Evolutionary conservation across 1,140 invertebrate genomes (phyloP).

Genomic region (Orius insidiosus): DNA sequence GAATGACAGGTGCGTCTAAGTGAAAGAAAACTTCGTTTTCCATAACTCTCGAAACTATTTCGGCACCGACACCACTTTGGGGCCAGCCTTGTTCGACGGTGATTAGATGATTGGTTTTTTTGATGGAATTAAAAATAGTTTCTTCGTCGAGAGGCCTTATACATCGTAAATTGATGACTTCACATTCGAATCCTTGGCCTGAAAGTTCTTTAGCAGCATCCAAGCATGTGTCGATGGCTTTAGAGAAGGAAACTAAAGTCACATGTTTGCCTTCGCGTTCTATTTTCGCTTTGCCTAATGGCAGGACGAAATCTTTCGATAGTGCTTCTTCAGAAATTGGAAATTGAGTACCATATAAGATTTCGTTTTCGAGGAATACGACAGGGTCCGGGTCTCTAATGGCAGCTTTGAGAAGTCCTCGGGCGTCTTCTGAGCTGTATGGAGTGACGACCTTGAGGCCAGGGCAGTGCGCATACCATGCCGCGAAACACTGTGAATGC

Average conservation of each 20-base stretch:
- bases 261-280: slow-evolving; percentile 63
- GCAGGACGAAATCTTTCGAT: slow-evolving; percentile 80
- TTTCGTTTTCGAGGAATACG: slow-evolving; percentile 91
- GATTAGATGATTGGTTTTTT: slow-evolving; percentile 88
- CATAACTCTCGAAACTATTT: slow-evolving; percentile 85
- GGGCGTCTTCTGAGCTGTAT: slow-evolving; percentile 84
- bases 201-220: slow-evolving; percentile 80
- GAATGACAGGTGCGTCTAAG: slow-evolving; percentile 82
- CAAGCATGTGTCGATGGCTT: slow-evolving; percentile 69
- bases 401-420: slow-evolving; percentile 83
- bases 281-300: slow-evolving; percentile 77
- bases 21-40: slow-evolving; percentile 93
- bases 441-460: slow-evolving; percentile 77
- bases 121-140: slow-evolving; percentile 73
- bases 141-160: slow-evolving; percentile 83
- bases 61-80: slow-evolving; percentile 82
- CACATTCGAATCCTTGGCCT: slow-evolving; percentile 71
- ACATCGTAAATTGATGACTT: slow-evolving; percentile 94
- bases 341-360: slow-evolving; percentile 82
- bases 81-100: slow-evolving; percentile 97
- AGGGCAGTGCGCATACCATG: slow-evolving; percentile 95
- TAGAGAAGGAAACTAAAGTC: slow-evolving; percentile 87
- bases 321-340: slow-evolving; percentile 82
- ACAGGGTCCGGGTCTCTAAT: slow-evolving; percentile 94
- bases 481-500: slow-evolving; percentile 95